Conservation (phyloP, 2,797 vertebrate genomes). For the Acrossocheilus fasciatus region DNA sequence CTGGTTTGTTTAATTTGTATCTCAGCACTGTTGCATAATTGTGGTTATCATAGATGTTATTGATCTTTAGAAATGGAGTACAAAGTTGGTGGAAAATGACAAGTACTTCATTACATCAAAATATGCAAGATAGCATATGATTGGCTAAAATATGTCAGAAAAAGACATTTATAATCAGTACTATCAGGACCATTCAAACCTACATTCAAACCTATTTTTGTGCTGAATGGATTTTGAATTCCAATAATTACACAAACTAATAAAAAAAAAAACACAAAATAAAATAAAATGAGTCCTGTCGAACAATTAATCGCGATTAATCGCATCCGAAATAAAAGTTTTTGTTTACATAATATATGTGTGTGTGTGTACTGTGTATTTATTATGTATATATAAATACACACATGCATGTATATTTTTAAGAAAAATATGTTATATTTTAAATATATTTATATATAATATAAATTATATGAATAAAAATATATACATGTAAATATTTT, state of each 20-base stretch:
- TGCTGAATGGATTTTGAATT: neutral
- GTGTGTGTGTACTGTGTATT: too few species aligned
- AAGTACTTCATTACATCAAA: neutral
- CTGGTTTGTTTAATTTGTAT: constrained; percentile 32
- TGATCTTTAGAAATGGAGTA: constrained; percentile 27
- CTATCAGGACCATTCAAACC: neutral
- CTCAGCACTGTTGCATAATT: constrained; percentile 21
- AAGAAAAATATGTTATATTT: too few species aligned
- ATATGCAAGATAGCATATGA: constrained; percentile 6
- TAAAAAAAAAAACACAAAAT: too few species aligned
- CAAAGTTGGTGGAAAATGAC: constrained; percentile 6
- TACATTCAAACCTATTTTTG: neutral
- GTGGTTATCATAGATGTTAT: constrained; percentile 15
- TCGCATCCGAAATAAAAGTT: too few species aligned
- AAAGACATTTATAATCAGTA: neutral
- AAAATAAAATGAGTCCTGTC: too few species aligned
- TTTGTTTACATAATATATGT: too few species aligned
- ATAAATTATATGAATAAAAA: too few species aligned
- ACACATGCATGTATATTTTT: too few species aligned
- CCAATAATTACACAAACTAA: neutral
- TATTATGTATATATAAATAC: too few species aligned
- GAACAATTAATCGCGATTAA: too few species aligned
- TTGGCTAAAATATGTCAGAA: neutral
- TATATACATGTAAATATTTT: too few species aligned
- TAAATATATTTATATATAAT: too few species aligned